Base-by-base conservation (phyloP, 2,888 invertebrate genomes). In the Myathropa florea region DNA sequence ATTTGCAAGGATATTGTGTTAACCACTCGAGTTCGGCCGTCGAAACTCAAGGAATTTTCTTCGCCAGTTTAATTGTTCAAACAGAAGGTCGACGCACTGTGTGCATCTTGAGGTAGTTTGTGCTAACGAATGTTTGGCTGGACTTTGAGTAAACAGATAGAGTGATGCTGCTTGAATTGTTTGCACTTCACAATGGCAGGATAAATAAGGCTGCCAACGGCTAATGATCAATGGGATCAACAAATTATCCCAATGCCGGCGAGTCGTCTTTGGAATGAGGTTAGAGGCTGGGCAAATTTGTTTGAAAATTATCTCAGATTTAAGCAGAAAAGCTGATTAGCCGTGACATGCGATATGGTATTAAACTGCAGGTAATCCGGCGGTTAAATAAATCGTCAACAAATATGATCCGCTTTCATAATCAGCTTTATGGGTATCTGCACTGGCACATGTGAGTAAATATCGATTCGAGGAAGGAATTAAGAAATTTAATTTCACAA, bases 211-310 rank as follows among this genome's bases (percentile, higher is more conserved):
- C 26, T 72, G 57, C 57, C 76, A 30, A 30, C 65, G 39, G 61
- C 84, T 84, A 80, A 84, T 84, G 84, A 80, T 71, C 75, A 33
- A 84, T 61, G 71, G 70, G 39, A 75, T 60, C 55, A 76, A 76
- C 80, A 84, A 72, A 67, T 84, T 76, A 65, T 57, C 60, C 30
- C 26, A 24, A 39, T 33, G 4, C 39, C 10, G 55, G 26, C 63
- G 26, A 36, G 60, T 33, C 28, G 39, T 39, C 33, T 67, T n/a
- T 65, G 26, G 14, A 14, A 6, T 7, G 33, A 67, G 7, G 23
- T 55, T 26, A 36, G 36, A 63, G 65, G 57, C 39, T 57, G 57
- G 46, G 46, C 24, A 30, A 79, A 71, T 76, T 76, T 76, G 55
- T 60, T 36, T 28, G n/a, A 26, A 23, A 55, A 24, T 65, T 28